Base-by-base conservation (phyloP, 2,797 vertebrate species). In the Karalla daura region DNA sequence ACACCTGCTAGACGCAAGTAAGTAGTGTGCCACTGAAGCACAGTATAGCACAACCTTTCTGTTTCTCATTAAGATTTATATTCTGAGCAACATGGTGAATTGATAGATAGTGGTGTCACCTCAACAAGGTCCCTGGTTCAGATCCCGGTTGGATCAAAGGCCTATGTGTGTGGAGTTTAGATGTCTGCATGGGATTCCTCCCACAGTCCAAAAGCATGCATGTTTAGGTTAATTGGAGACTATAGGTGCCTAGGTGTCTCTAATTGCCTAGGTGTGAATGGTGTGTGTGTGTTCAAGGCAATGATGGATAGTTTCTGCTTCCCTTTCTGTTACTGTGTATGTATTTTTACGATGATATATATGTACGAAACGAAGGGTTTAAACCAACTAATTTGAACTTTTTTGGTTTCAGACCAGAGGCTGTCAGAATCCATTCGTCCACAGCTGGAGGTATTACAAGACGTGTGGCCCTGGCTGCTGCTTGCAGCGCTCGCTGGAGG, bases 1-100 rank as follows among this genome's bases (percentile, higher is more conserved):
- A n/a, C 91, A 95, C 70, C 89, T 99, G 36, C 88, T 94, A 41
- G 89, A 95, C 46, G 63, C 95, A 82, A 95, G 97, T 98, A 93
- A 93, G 11, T 2, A 20, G 3, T 21, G 13, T 14, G 2, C 14
- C 9, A 20, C n/a, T 14, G 1, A 2, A 12, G 1, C 5, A n/a
- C n/a, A n/a, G n/a, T n/a, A n/a, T n/a, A n/a, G n/a, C n/a, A n/a
- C n/a, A n/a, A n/a, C 24, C 52, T 32, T 62, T 40, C 11, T 33
- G 4, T n/a, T 59, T 25, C 6, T 12, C 7, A 32, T 18, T 18
- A 45, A 9, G 8, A 23, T 18, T 60, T 30, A 4, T 30, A 43
- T 37, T 53, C 37, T 49, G 2, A 39, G 2, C 1, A n/a, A 52
- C 46, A 24, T n/a, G 13, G 25, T 7, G 23, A 14, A 12, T 6